Evolutionary conservation across 2,797 vertebrate genomes (phyloP), one percentile per base, ranked within the genome.

Genomic region (Pelobates cultripes): DNA sequence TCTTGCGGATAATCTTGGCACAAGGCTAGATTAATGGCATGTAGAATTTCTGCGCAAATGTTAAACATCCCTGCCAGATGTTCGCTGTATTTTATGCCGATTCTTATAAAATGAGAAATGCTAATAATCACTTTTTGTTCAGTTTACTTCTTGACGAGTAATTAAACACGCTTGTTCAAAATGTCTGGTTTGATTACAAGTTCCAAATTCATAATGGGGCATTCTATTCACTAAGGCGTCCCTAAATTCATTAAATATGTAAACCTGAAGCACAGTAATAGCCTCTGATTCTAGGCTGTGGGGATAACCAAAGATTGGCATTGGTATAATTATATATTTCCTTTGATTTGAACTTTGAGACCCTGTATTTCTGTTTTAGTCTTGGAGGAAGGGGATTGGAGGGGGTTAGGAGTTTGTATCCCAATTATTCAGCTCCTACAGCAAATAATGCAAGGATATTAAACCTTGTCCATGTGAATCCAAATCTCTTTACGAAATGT

Each of bases 111-210:
- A 77, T 51, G 6, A 7, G 73, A 71, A 57, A 85, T 47, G 76
- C 75, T 81, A 75, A 81, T 81, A 81, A 77, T 69, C 74, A 77
- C 69, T 77, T 77, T 72, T 4, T 64, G 42, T 72, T 77, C 42
- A 43, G 74, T 72, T 64, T 40, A 43, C 45, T 66, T 77, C 41
- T 72, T 73, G 61, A 72, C 43, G 5, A 55, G 45, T 67, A 77
- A 82, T 82, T 73, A 77, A 72, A 66, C 41, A 40, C 60, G 41
- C 74, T 71, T 76, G 73, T 82, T 75, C n/a, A 7, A 68, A 67
- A 12, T 51, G 55, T 66, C 28, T 66, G 47, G 12, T 15, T 47
- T 47, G 5, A 70, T 47, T 70, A 70, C 47, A 28, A 45, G 3
- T 47, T 70, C 44, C n/a, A 15, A 5, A n/a, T 72, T 43, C 13